phyloP scores from a whole-genome alignment of 1,140 invertebrate genomes.

The Bombus sylvicola region DNA sequence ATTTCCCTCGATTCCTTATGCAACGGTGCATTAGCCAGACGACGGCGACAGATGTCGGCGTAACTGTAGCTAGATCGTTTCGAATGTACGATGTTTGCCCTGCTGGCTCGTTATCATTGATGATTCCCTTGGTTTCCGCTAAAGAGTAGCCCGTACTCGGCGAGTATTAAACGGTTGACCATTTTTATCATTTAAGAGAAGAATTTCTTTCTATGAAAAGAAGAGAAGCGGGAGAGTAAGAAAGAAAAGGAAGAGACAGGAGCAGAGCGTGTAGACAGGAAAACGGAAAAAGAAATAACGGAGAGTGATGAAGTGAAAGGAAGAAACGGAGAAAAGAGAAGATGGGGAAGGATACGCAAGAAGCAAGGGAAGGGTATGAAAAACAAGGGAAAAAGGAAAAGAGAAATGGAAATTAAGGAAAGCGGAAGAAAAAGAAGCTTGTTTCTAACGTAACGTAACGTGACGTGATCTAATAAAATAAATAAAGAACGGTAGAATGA shows the following conservation, averaged over 20 bases:
- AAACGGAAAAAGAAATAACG: no score
- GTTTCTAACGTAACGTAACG: not conserved
- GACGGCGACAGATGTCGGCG: constrained; percentile 63
- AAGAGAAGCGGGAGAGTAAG: no score
- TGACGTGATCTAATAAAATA: not conserved
- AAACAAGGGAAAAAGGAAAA: not conserved
- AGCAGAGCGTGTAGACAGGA: no score
- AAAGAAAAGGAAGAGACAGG: no score
- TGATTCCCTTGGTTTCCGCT: constrained; percentile 21
- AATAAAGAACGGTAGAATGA: not conserved
- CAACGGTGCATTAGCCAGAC: constrained; percentile 61
- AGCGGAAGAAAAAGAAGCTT: not conserved
- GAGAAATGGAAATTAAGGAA: not conserved
- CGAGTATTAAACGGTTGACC: not conserved
- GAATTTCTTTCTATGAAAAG: not conserved
- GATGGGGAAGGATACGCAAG: not conserved
- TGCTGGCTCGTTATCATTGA: not conserved
- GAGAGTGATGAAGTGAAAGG: no score
- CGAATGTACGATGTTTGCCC: not conserved
- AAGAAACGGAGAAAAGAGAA: not conserved
- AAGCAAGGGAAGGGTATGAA: not conserved
- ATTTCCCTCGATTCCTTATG: constrained; percentile 70
- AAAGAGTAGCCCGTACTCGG: no score
- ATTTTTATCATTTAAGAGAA: not conserved
- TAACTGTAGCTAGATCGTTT: not conserved